Evolutionary conservation across 2,797 vertebrate species (phyloP).

Genomic region (Alectoris magna): DNA sequence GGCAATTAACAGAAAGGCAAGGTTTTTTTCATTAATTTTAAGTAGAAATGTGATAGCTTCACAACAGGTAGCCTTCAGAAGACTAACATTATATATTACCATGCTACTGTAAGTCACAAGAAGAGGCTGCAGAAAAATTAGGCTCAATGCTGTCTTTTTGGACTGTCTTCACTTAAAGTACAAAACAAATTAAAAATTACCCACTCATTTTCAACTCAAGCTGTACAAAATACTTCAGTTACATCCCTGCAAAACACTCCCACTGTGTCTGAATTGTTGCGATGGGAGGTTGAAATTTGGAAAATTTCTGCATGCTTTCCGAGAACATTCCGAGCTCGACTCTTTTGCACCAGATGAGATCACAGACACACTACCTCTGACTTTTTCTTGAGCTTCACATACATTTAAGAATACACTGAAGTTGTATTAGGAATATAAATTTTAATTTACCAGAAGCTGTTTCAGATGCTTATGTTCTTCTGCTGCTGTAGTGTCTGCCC

Average conservation of each 20-base stretch:
- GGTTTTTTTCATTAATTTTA: neutral
- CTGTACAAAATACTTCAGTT: neutral
- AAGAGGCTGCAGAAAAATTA: neutral
- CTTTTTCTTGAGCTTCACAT: neutral
- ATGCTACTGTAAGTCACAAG: neutral
- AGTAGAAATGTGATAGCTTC: neutral
- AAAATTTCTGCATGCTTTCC: neutral
- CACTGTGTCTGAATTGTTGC: neutral
- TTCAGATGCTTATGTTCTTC: neutral
- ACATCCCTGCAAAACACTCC: neutral
- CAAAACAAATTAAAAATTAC: neutral
- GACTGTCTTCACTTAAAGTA: neutral
- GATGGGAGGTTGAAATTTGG: neutral
- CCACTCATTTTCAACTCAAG: neutral
- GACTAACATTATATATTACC: neutral
- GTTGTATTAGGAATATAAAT: neutral
- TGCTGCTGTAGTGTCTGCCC: neutral
- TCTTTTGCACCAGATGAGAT: neutral
- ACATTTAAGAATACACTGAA: neutral
- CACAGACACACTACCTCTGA: neutral
- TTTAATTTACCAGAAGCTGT: neutral
- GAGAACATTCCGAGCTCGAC: neutral
- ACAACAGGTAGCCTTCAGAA: neutral
- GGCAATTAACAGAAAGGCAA: neutral
- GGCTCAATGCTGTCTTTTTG: neutral